Percentiles rank a stretch among this genome's conserved stretches.
Evolutionary conservation across 2,113 vertebrate species (phyloP).

Genomic region (Callocephalon fimbriatum): DNA sequence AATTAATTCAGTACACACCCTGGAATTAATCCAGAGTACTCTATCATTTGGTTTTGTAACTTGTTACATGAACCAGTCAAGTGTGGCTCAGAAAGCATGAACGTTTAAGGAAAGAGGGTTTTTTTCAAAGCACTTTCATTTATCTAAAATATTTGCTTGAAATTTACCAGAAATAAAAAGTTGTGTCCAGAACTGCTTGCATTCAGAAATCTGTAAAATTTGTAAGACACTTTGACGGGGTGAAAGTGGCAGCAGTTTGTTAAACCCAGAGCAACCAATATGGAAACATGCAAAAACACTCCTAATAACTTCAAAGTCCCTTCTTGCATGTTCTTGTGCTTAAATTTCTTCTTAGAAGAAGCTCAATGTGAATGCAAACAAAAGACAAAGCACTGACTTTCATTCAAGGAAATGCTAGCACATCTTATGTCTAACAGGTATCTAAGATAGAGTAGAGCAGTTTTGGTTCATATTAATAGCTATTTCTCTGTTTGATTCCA

Average conservation of each 20-base stretch:
- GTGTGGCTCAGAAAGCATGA: background rate
- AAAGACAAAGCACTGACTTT: background rate
- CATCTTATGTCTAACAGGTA: background rate
- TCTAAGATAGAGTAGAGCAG: background rate
- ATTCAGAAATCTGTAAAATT: background rate
- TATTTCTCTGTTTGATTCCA: background rate
- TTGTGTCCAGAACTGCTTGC: background rate
- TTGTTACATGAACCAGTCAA: background rate
- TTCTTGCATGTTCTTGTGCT: background rate
- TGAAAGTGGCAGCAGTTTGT: background rate
- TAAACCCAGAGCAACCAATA: background rate
- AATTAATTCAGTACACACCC: background rate
- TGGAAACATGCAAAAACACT: background rate
- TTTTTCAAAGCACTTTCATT: background rate
- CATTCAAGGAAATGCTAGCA: background rate
- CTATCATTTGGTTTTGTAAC: background rate
- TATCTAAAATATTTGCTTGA: background rate
- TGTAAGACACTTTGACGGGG: background rate
- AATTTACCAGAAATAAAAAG: background rate
- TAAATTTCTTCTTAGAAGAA: background rate
- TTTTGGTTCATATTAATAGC: background rate
- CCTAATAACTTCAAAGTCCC: background rate
- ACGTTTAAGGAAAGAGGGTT: rapidly evolving
- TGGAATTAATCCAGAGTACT: background rate
- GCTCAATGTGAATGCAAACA: background rate